Conservation (phyloP, 2,797 vertebrate species). For the Cuculus canorus region DNA sequence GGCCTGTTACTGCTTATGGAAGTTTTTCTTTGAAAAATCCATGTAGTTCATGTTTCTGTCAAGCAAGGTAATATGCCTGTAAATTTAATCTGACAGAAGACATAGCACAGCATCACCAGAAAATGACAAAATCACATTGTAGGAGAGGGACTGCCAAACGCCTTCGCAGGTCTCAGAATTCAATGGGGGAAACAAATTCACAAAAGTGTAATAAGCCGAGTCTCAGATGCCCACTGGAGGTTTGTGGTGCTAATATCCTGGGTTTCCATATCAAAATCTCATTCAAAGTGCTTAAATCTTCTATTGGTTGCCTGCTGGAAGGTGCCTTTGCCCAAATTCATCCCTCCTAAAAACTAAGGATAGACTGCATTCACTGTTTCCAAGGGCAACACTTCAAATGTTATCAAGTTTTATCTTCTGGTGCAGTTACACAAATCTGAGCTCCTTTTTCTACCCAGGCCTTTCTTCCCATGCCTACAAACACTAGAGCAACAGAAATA, state of each 20-base stretch:
- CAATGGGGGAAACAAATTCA: constrained; percentile 37
- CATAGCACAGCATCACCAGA: constrained; percentile 47
- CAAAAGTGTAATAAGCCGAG: constrained; percentile 29
- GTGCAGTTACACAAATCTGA: background rate
- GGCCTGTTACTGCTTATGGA: background rate
- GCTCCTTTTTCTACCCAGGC: background rate
- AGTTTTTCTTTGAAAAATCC: constrained; percentile 57
- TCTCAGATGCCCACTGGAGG: background rate
- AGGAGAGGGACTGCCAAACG: constrained; percentile 23
- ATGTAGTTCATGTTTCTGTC: constrained; percentile 51
- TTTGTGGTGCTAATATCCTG: constrained; percentile 35
- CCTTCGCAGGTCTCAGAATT: constrained; percentile 23
- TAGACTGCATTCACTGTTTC: constrained; percentile 24
- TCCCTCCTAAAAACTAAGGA: background rate
- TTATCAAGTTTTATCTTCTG: background rate
- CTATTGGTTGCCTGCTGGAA: background rate
- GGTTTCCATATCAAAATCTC: constrained; percentile 30
- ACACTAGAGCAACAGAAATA: background rate
- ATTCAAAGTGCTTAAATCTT: constrained; percentile 16
- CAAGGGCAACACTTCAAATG: constrained; percentile 34
- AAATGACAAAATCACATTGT: constrained; percentile 59
- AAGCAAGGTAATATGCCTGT: constrained; percentile 29
- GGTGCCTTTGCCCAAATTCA: background rate
- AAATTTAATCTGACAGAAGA: constrained; percentile 66
- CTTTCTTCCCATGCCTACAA: background rate